Base-by-base conservation (phyloP, 2,797 vertebrate genomes). In the Chloroceryle amazona region DNA sequence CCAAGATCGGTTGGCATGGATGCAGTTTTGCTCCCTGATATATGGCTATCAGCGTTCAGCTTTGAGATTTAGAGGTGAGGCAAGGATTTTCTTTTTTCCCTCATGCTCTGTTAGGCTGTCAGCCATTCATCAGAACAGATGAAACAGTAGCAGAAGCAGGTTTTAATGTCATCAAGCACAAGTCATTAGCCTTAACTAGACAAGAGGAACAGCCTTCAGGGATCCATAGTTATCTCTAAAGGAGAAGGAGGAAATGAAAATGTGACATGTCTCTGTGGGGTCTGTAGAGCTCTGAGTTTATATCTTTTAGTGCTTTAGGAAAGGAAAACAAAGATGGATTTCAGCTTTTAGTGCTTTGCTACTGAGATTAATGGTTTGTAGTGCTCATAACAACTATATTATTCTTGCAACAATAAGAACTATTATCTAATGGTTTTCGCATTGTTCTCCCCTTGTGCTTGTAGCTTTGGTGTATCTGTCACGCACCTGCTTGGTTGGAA, bases 151-250 rank as follows among this genome's bases (percentile, higher is more conserved):
- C 74, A 90, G 86, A 96, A 84, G 63, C 41, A 79, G 39, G 55
- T 95, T 96, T 96, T 94, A 91, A 90, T 96, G 93, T 94, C 92
- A 90, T 95, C 93, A 93, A 94, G 76, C 78, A 95, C 86, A 93
- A 84, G 88, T 71, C 89, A 95, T 96, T 95, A 97, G 65, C 92
- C 60, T 97, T 96, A 95, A 97, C 89, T 74, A 96, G 89, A 95
- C 93, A 82, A 96, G 66, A 96, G 29, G 61, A 96, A 93, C 73
- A 90, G 75, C 89, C 95, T 96, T 92, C 66, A 68, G 82, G 75
- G 96, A 85, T 81, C 66, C 78, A 71, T 88, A 94, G 79, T 92
- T 96, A 74, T 94, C 86, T 93, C 89, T 96, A 82, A 94, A 92
- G 83, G 76, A 93, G 70, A 85, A 1, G 1, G 37, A 85, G 58